A percentile compares a stretch with the other conserved stretches of the same genome.
These are phyloP conservation scores for Agonopterix heracliana DNA, from an alignment of 2,888 invertebrate genomes.

Conservation along the genomic window DNA sequence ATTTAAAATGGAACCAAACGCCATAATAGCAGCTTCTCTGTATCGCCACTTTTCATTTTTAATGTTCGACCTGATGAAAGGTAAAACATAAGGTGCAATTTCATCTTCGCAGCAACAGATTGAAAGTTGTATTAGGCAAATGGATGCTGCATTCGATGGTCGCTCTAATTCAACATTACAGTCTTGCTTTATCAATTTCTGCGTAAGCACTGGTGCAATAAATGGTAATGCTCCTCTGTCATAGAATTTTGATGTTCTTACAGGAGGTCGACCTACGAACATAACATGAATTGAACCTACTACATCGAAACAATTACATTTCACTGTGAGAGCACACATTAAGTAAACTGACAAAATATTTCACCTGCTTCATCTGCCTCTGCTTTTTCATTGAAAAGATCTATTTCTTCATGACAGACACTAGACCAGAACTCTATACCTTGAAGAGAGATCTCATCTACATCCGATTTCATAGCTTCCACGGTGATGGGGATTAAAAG, in stretches of 20 bases:
- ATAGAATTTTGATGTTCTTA: constrained; percentile 94
- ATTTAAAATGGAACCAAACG: constrained; percentile 95
- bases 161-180: constrained; percentile 99
- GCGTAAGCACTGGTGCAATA: constrained; percentile 94
- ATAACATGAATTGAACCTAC: constrained; percentile 3
- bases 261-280: constrained; percentile 88
- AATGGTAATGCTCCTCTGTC: constrained; percentile 98
- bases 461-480: constrained; percentile 98
- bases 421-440: constrained; percentile 99
- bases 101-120: constrained; percentile 99
- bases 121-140: constrained; percentile 97
- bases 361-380: constrained; percentile 91
- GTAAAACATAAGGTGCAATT: constrained; percentile 95
- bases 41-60: constrained; percentile 93
- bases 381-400: constrained; percentile 93
- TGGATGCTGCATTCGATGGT: constrained; percentile 99
- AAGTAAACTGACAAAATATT: too few relatives aligned
- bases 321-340: not conserved
- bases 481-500: constrained; percentile 98
- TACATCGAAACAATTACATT: not conserved
- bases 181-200: constrained; percentile 96
- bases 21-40: constrained; percentile 98
- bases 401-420: constrained; percentile 99
- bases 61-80: constrained; percentile 97
- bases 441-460: constrained; percentile 96